Conservation (phyloP, 2,888 invertebrate genomes). For the Lasioglossum figueresi region DNA sequence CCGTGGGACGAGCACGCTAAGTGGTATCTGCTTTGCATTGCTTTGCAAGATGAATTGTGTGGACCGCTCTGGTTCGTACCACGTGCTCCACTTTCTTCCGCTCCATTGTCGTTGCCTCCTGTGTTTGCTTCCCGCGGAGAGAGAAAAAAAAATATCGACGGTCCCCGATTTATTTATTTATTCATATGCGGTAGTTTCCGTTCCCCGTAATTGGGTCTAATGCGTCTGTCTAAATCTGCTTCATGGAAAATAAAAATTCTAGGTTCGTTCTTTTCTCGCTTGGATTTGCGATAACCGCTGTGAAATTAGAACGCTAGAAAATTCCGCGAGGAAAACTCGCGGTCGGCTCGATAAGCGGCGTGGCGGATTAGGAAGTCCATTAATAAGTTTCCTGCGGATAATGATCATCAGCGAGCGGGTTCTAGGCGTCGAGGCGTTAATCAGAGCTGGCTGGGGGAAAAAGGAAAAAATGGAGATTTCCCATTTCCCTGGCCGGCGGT, state of each 20-base stretch:
- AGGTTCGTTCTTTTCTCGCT: no score
- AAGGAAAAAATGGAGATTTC: slow-evolving; percentile 1
- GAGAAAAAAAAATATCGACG: background rate
- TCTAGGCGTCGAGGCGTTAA: background rate
- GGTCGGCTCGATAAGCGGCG: background rate
- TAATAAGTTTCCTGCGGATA: slow-evolving; percentile 11
- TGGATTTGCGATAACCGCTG: no score
- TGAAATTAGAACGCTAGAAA: no score
- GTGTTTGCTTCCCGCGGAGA: slow-evolving; percentile 32
- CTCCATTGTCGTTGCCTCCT: slow-evolving; percentile 37
- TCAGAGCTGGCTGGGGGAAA: background rate
- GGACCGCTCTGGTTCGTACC: slow-evolving; percentile 25
- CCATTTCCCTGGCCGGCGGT: background rate
- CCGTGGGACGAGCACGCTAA: slow-evolving; percentile 62
- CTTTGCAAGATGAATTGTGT: slow-evolving; percentile 54
- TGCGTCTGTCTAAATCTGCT: no score
- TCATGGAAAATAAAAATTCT: no score
- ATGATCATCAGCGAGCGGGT: background rate
- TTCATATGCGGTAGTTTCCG: slow-evolving; percentile 1
- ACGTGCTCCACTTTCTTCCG: slow-evolving; percentile 55
- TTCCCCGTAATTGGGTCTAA: background rate
- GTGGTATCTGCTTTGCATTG: slow-evolving; percentile 57
- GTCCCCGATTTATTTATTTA: slow-evolving; percentile 26
- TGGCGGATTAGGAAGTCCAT: background rate
- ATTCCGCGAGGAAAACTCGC: background rate